These are phyloP conservation scores for Actinia equina DNA, from an alignment of 64 coral and sea anemone genomes.

Conservation along the genomic window DNA sequence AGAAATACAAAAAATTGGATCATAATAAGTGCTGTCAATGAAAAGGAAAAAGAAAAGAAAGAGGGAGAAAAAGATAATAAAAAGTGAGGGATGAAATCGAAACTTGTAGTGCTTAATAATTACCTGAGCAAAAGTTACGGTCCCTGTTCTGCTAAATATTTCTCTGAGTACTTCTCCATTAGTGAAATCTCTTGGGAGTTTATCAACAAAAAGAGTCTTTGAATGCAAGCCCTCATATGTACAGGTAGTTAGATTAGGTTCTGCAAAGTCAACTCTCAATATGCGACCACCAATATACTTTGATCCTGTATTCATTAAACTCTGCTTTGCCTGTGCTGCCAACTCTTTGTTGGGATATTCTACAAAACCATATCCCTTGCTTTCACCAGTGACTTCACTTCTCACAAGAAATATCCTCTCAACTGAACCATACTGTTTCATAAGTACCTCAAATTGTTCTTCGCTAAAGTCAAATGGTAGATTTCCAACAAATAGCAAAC, in stretches of 20 bases:
- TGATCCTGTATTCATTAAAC: conserved; percentile 76
- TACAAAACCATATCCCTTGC: conserved; percentile 99
- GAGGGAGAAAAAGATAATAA: too few species aligned
- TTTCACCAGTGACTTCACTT: conserved; percentile 78
- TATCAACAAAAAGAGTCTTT: conserved; percentile 88
- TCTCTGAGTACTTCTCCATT: conserved; percentile 74
- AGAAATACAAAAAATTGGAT: too few species aligned
- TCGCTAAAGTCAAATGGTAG: conserved; percentile 83
- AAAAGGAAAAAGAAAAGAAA: too few species aligned
- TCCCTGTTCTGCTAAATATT: conserved; percentile 78
- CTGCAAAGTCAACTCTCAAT: conserved; percentile 83
- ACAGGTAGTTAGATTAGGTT: conserved; percentile 51
- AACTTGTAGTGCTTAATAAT: background rate
- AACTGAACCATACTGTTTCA: conserved; percentile 90
- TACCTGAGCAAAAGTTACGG: conserved; percentile 92
- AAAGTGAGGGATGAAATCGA: too few species aligned
- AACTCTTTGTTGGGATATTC: conserved; percentile 69
- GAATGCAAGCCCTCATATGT: conserved; percentile 87
- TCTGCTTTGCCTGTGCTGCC: conserved; percentile 75
- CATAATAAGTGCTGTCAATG: too few species aligned
- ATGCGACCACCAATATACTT: conserved; percentile 88
- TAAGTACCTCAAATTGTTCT: conserved; percentile 75
- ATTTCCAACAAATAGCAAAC: conserved; percentile 92
- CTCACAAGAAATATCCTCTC: conserved; percentile 83
- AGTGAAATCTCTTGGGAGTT: conserved; percentile 77